phyloP scores from a whole-genome alignment of 2,888 invertebrate species.

The Torymus tubicola region DNA sequence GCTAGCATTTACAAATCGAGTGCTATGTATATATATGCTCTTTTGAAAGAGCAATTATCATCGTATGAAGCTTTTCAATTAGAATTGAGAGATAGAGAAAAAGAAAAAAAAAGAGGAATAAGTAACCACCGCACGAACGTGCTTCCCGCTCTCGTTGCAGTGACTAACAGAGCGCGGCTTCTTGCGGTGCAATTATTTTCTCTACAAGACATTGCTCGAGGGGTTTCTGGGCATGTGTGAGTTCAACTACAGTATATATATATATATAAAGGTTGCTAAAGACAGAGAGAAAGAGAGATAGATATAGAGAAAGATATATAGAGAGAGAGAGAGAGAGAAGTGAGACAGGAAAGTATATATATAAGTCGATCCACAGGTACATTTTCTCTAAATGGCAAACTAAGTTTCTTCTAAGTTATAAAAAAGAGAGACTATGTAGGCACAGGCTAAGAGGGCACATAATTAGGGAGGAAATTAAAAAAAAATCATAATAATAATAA shows the following conservation, averaged over 20 bases:
- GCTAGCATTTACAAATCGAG: no score
- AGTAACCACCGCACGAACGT: no score
- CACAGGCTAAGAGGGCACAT: slow-evolving; percentile 34
- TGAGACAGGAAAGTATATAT: slow-evolving; percentile 19
- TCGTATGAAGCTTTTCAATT: no score
- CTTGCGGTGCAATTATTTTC: slow-evolving; percentile 19
- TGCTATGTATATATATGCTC: no score
- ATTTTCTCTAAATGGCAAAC: slow-evolving; percentile 40
- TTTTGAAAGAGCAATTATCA: no score
- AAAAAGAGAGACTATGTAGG: slow-evolving; percentile 28
- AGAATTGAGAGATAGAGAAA: no score
- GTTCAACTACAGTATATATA: slow-evolving; percentile 51
- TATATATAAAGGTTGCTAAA: slow-evolving; percentile 10
- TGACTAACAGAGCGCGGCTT: slow-evolving; percentile 27
- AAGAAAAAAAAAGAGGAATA: no score
- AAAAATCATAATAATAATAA: no score
- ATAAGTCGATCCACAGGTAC: no score
- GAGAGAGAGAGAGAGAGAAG: neutral
- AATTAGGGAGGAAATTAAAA: neutral
- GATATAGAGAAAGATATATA: no score
- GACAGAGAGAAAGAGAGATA: no score
- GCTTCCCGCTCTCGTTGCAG: slow-evolving; percentile 31
- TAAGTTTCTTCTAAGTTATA: slow-evolving; percentile 37
- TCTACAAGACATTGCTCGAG: slow-evolving; percentile 41
- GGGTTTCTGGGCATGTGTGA: slow-evolving; percentile 17